Conservation (phyloP, 92 coral and sea anemone genomes). For the Phenganax stokvisi region DNA sequence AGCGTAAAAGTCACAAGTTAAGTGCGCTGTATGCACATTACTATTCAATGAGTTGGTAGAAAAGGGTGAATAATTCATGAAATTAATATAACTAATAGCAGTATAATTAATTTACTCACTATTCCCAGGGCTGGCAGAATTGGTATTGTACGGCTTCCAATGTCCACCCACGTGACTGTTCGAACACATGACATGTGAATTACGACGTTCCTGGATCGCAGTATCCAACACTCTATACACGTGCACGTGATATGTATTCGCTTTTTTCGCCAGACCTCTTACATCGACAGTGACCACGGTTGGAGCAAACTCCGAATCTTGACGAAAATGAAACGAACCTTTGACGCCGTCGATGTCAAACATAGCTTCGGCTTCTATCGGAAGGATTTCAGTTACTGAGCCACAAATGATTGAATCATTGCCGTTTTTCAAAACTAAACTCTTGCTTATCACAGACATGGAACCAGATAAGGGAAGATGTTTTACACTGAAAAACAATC, state of each 20-base stretch:
- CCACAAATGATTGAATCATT: slow-evolving; percentile 65
- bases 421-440: slow-evolving; percentile 51
- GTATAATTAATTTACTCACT: slow-evolving; percentile 46
- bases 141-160: slow-evolving; percentile 78
- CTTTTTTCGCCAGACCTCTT: slow-evolving; percentile 48
- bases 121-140: slow-evolving; percentile 49
- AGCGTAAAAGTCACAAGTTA: too few species aligned
- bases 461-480: slow-evolving; percentile 61
- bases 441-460: slow-evolving; percentile 59
- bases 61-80: not conserved
- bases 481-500: slow-evolving; percentile 54
- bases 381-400: slow-evolving; percentile 50
- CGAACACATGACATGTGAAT: slow-evolving; percentile 52
- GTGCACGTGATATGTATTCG: slow-evolving; percentile 82
- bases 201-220: not conserved
- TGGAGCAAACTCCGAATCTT: slow-evolving; percentile 75
- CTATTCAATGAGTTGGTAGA: too few species aligned
- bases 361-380: slow-evolving; percentile 56
- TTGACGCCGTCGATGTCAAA: slow-evolving; percentile 65
- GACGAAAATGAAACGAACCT: slow-evolving; percentile 63
- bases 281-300: slow-evolving; percentile 57
- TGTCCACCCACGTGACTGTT: slow-evolving; percentile 60
- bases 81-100: not conserved
- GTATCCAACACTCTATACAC: slow-evolving; percentile 44
- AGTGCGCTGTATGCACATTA: too few species aligned